Evolutionary conservation across 2,797 vertebrate species (phyloP).

Genomic region (Gallinago stenura): DNA sequence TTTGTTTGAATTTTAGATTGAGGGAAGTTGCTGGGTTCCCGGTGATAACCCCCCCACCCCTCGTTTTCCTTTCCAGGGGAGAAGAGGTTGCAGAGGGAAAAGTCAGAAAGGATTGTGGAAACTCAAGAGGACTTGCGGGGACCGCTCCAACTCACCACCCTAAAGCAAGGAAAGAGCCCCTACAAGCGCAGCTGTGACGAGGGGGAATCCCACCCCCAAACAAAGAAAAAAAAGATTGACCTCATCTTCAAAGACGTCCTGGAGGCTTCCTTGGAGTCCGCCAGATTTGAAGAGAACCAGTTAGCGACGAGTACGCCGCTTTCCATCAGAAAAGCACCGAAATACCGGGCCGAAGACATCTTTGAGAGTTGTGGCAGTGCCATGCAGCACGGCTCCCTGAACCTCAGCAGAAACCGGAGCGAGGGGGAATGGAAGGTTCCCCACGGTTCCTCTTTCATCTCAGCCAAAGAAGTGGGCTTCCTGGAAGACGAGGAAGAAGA

Average conservation of each 20-base stretch:
- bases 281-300: conserved; percentile 79
- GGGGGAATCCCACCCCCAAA: conserved; percentile 83
- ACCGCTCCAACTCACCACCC: conserved; percentile 75
- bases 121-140: conserved; percentile 81
- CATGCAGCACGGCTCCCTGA: conserved; percentile 55
- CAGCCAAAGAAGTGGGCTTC: conserved; percentile 72
- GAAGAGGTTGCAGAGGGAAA: conserved; percentile 79
- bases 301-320: conserved; percentile 78
- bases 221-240: conserved; percentile 96
- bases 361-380: conserved; percentile 74
- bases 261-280: conserved; percentile 89
- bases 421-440: conserved; percentile 81
- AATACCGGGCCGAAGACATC: conserved; percentile 74
- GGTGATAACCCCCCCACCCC: conserved; percentile 76
- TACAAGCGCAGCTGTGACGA: conserved; percentile 85
- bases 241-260: conserved; percentile 94
- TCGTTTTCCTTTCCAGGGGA: conserved; percentile 85
- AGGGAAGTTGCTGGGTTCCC: conserved; percentile 55
- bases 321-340: conserved; percentile 79
- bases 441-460: conserved; percentile 53
- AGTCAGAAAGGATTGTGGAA: conserved; percentile 79
- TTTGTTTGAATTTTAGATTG: conserved; percentile 62
- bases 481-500: conserved; percentile 80
- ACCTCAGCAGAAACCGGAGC: conserved; percentile 64
- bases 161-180: conserved; percentile 83